Base-by-base conservation (phyloP, 1,140 invertebrate species). In the Drosophila fuyamai region DNA sequence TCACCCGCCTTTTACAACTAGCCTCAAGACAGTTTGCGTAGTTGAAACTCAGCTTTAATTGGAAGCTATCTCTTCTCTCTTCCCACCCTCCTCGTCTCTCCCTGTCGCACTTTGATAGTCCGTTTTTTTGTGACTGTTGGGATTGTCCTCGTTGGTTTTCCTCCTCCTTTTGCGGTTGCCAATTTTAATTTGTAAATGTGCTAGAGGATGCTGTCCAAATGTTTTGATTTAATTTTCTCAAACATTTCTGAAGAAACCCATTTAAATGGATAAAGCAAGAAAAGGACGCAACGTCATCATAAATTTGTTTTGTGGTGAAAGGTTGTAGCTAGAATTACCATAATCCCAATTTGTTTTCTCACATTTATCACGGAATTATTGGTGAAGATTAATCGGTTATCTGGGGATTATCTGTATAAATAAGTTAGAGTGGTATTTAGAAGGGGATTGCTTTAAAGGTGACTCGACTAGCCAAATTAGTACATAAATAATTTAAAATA, bases 121-220 rank as follows among this genome's bases (percentile, higher is more conserved):
- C 47, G 9, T 48, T 35, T 46, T 46, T 23, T 53, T 36, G 60
- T 44, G 65, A 46, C 43, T 46, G 32, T 55, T 68, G 56, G 40
- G 36, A 46, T 70, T 70, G 43, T 32, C 51, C 65, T 36, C 23
- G 27, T 27, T n/a, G 10, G 12, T 38, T 32, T 40, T 50, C 5
- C 10, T 13, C 55, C 23, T 35, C 5, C 7, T 18, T 43, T 48
- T 58, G 51, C 36, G 51, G 51, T 71, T 71, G 41, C 43, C 65
- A 57, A 70, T 71, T 71, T 70, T 71, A 70, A 57, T 70, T 71
- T 71, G 63, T 67, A 67, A 67, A 67, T 51, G 65, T 57, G 35
- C 41, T 13, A 32, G 47, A 48, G 67, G 65, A 71, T 70, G 50
- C 50, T 48, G 65, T 58, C 51, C 43, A 58, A 57, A 71, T 71